phyloP scores from a whole-genome alignment of 2,888 invertebrate species.

The Cantharis flavilabris region DNA sequence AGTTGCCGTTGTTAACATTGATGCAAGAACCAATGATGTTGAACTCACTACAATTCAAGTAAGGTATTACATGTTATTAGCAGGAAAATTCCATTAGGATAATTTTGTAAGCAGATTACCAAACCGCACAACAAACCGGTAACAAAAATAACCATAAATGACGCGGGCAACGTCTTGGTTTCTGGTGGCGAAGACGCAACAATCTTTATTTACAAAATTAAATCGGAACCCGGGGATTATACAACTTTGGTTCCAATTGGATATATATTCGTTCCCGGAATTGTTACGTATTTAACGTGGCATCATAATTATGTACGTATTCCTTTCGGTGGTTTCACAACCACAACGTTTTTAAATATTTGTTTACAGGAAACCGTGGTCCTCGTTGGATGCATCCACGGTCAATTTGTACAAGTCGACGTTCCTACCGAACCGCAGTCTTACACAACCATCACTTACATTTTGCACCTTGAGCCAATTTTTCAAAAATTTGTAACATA shows the following conservation, averaged over 20 bases:
- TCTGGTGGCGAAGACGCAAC: conserved; percentile 71
- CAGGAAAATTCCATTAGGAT: neutral
- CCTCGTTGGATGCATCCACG: conserved; percentile 61
- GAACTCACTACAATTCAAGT: conserved; percentile 13
- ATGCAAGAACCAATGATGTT: neutral
- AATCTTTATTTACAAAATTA: conserved; percentile 68
- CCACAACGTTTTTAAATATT: neutral
- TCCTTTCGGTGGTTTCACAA: neutral
- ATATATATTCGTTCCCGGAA: conserved; percentile 66
- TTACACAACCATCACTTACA: conserved; percentile 57
- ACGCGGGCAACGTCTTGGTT: conserved; percentile 62
- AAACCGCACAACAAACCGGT: conserved; percentile 73
- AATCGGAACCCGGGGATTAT: conserved; percentile 47
- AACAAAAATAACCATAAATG: conserved; percentile 65
- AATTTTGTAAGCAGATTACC: conserved; percentile 52
- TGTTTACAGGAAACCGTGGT: conserved; percentile 52
- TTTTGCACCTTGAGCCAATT: conserved; percentile 49
- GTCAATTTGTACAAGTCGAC: conserved; percentile 61
- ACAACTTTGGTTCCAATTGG: conserved; percentile 66
- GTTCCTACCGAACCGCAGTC: conserved; percentile 54
- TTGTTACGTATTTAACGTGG: conserved; percentile 71
- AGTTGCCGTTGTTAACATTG: conserved; percentile 45
- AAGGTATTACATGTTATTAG: neutral
- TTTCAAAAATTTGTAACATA: conserved; percentile 61
- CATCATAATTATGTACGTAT: conserved; percentile 60